Percentiles rank a stretch among this genome's conserved stretches.
Conservation (phyloP, 2,797 vertebrate species). For the Nothura maculosa region DNA sequence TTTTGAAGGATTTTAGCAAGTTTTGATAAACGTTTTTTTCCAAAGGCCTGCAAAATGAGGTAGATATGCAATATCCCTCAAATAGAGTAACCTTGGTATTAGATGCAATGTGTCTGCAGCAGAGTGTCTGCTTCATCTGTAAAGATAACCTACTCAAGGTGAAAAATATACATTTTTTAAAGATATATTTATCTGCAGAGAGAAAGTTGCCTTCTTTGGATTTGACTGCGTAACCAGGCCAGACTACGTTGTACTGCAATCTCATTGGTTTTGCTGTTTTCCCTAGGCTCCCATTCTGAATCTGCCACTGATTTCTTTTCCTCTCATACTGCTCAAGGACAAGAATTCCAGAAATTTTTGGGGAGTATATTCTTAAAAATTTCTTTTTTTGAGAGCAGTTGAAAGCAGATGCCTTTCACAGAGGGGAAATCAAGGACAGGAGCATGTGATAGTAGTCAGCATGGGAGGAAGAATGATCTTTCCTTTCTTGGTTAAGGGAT, state of each 20-base stretch:
- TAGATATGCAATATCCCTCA: not conserved
- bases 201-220: not conserved
- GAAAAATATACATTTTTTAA: not conserved
- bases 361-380: not conserved
- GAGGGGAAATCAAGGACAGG: too few species aligned
- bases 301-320: not conserved
- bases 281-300: not conserved
- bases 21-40: not conserved
- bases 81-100: not conserved
- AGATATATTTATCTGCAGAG: not conserved
- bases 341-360: not conserved
- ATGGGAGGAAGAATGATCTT: not conserved
- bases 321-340: not conserved
- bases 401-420: constrained; percentile 5
- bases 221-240: not conserved
- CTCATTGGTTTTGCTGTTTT: not conserved
- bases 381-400: not conserved
- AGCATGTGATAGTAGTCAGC: not conserved
- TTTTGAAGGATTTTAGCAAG: not conserved
- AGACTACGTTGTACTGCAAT: not conserved
- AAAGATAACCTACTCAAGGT: not conserved
- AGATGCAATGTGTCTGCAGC: not conserved
- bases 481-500: not conserved
- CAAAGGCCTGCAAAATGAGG: not conserved
- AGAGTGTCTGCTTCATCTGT: not conserved